Conservation (phyloP, 2,888 invertebrate species). For the Rhopalosiphum nymphaeae region DNA sequence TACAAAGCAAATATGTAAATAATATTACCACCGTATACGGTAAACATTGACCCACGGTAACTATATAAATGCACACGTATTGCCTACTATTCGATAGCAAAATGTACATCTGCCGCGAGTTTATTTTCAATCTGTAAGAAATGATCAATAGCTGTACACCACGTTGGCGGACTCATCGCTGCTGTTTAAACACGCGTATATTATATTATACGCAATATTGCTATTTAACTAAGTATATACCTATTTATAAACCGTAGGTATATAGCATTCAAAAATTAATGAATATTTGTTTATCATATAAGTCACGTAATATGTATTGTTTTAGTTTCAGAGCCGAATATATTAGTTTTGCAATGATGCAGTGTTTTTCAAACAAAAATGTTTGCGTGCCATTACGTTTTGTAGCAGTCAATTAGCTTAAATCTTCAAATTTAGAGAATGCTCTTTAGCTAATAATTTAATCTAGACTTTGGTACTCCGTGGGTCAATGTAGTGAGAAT, state of each 20-base stretch:
- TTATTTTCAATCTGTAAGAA: neutral
- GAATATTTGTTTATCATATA: neutral
- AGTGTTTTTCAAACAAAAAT: neutral
- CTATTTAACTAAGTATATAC: neutral
- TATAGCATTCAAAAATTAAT: neutral
- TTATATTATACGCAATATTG: neutral
- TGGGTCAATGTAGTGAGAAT: neutral
- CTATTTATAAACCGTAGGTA: neutral
- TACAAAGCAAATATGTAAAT: neutral
- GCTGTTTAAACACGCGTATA: neutral
- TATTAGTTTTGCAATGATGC: neutral
- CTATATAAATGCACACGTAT: neutral
- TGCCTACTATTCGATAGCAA: slow-evolving; percentile 4
- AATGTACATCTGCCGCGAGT: neutral
- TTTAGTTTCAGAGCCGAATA: neutral
- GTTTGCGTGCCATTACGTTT: neutral
- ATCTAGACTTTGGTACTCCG: neutral
- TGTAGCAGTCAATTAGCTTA: neutral
- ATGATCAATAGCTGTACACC: neutral
- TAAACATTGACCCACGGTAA: neutral
- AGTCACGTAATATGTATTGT: neutral
- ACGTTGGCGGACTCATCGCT: neutral
- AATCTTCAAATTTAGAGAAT: neutral
- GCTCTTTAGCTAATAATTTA: neutral
- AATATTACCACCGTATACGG: slow-evolving; percentile 9